phyloP scores from a whole-genome alignment of 2,113 vertebrate species.

The Aphelocoma coerulescens region DNA sequence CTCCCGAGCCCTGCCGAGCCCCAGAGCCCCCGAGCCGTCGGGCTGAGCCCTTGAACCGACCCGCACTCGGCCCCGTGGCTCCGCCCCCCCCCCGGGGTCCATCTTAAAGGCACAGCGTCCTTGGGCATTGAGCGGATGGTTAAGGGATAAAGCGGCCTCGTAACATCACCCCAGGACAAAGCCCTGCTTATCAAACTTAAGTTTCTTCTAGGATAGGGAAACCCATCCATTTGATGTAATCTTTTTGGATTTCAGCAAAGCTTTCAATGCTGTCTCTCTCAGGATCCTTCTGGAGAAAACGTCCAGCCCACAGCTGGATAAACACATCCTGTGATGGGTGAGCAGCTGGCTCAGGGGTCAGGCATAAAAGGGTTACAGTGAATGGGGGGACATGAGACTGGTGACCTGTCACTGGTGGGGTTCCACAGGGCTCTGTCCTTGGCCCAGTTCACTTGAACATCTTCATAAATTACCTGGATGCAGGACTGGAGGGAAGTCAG shows the following conservation, averaged over 20 bases:
- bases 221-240: neutral
- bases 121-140: too few species aligned
- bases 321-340: neutral
- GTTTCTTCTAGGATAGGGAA: neutral
- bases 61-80: too few species aligned
- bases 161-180: too few species aligned
- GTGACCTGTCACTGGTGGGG: neutral
- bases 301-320: neutral
- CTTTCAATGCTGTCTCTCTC: accelerated
- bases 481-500: neutral
- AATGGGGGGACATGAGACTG: neutral
- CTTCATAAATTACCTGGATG: neutral
- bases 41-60: too few species aligned
- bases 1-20: too few species aligned
- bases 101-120: too few species aligned
- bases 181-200: neutral
- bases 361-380: neutral
- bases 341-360: neutral
- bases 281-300: neutral
- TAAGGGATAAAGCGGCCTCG: too few species aligned
- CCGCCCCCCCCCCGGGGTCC: too few species aligned
- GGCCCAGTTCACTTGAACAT: neutral
- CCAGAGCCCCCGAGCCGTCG: too few species aligned
- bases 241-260: neutral
- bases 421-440: neutral